Evolutionary conservation across 2,888 invertebrate genomes (phyloP).

Genomic region (Protophormia terraenovae): DNA sequence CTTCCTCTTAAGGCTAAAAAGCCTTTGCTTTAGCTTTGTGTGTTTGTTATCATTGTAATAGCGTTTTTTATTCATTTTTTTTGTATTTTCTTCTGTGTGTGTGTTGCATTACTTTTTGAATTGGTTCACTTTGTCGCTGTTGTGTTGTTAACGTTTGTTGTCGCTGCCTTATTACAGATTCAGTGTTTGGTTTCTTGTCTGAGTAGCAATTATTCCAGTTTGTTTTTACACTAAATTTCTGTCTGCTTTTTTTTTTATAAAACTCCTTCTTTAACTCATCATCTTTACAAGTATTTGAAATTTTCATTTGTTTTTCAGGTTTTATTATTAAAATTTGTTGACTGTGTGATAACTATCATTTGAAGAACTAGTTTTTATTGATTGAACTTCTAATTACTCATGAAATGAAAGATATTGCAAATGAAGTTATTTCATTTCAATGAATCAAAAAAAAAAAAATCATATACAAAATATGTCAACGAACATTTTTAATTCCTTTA

Average conservation of each 20-base stretch:
- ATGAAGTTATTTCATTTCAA: too few species aligned
- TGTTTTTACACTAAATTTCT: slow-evolving; percentile 50
- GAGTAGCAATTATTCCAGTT: slow-evolving; percentile 58
- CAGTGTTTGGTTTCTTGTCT: slow-evolving; percentile 42
- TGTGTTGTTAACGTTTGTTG: slow-evolving; percentile 25
- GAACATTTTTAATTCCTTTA: too few species aligned
- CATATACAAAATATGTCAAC: too few species aligned
- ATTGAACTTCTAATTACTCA: slow-evolving; percentile 8
- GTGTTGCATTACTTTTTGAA: slow-evolving; percentile 57
- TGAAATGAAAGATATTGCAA: not conserved
- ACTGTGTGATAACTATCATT: not conserved
- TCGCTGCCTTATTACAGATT: slow-evolving; percentile 47
- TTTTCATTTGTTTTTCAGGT: slow-evolving; percentile 11
- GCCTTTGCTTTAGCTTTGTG: slow-evolving; percentile 24
- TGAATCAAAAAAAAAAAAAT: too few species aligned
- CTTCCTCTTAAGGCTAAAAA: slow-evolving; percentile 41
- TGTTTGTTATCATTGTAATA: slow-evolving; percentile 14
- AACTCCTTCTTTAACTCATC: slow-evolving; percentile 9
- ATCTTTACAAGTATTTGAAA: not conserved
- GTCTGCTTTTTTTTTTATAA: not conserved
- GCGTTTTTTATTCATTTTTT: slow-evolving; percentile 15
- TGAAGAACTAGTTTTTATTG: slow-evolving; percentile 14
- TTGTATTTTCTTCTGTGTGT: not conserved
- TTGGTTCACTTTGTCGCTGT: slow-evolving; percentile 55
- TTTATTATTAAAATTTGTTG: slow-evolving; percentile 28